phyloP scores from a whole-genome alignment of 2,888 invertebrate species.

The Acronicta psi region DNA sequence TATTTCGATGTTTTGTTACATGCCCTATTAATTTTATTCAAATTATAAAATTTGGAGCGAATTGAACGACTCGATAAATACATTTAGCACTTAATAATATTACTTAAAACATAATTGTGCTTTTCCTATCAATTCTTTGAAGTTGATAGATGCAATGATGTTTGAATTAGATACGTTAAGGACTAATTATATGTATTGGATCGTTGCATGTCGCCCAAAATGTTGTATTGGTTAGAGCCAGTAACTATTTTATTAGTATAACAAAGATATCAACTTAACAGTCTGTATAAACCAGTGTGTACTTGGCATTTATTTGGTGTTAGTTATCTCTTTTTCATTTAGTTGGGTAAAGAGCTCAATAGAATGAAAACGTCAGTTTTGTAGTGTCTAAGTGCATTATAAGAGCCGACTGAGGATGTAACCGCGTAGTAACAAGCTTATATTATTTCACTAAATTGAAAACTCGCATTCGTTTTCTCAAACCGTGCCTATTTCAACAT shows the following conservation, averaged over 20 bases:
- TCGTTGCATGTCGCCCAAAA: background rate
- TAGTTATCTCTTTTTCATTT: slow-evolving; percentile 17
- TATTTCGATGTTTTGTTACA: slow-evolving; percentile 21
- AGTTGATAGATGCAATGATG: background rate
- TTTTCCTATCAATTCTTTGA: too few species aligned
- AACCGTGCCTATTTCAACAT: slow-evolving; percentile 63
- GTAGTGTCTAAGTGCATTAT: slow-evolving; percentile 76
- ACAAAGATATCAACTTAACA: background rate
- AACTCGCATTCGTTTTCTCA: slow-evolving; percentile 70
- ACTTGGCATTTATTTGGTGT: slow-evolving; percentile 27
- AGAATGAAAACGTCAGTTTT: slow-evolving; percentile 65
- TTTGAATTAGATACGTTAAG: background rate
- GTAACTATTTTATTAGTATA: slow-evolving; percentile 5
- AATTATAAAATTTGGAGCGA: background rate
- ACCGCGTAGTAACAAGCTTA: slow-evolving; percentile 68
- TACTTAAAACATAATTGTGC: too few species aligned
- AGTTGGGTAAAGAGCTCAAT: slow-evolving; percentile 65
- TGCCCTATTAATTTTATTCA: slow-evolving; percentile 1
- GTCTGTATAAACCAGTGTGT: background rate
- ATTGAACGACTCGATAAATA: background rate
- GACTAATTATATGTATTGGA: background rate
- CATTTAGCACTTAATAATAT: background rate
- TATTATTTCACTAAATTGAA: slow-evolving; percentile 70
- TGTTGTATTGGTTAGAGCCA: slow-evolving; percentile 12
- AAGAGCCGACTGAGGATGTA: slow-evolving; percentile 80